These are phyloP conservation scores for Elephas maximus DNA, from an alignment of 2,113 vertebrate species.

Conservation along the genomic window DNA sequence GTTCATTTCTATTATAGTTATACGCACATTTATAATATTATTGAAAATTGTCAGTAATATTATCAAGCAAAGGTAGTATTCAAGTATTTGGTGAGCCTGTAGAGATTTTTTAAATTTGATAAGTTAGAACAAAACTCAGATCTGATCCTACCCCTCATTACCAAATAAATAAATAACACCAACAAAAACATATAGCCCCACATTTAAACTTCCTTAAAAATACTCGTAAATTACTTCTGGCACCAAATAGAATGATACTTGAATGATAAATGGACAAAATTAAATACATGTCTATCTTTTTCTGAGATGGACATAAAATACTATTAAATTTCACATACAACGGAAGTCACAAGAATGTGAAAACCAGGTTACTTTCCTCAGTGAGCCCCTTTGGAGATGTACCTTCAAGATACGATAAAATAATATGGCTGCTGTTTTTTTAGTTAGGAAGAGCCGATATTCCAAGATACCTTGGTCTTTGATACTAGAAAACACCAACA, in stretches of 20 bases:
- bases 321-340: neutral
- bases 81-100: neutral
- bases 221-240: neutral
- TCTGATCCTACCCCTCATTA: neutral
- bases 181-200: neutral
- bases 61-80: neutral
- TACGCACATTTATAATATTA: neutral
- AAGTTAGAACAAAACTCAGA: neutral
- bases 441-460: neutral
- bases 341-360: neutral
- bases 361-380: neutral
- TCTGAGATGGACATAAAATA: neutral
- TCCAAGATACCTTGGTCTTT: neutral
- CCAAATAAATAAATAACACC: neutral
- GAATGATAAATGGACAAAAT: neutral
- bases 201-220: neutral
- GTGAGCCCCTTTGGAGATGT: neutral
- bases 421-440: neutral
- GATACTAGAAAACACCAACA: neutral
- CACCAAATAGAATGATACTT: neutral
- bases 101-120: neutral
- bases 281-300: neutral
- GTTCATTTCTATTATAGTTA: neutral
- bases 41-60: neutral
- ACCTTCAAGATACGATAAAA: neutral